A percentile compares a stretch with the other conserved stretches of the same genome.
Evolutionary conservation across 2,797 vertebrate genomes (phyloP).

Genomic region (Sorex maritimensis): DNA sequence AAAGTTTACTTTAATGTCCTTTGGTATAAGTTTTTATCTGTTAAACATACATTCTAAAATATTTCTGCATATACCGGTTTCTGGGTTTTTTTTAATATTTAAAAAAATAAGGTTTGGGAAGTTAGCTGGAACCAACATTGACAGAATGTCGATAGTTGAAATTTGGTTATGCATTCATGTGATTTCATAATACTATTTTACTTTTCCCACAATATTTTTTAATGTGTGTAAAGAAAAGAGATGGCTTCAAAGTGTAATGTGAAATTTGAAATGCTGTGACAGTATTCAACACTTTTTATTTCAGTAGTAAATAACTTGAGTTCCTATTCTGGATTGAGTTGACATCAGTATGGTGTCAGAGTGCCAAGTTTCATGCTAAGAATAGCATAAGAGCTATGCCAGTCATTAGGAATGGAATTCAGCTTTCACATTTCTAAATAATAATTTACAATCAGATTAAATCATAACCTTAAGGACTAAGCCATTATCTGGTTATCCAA

Average conservation of each 20-base stretch:
- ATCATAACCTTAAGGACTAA: constrained; percentile 41
- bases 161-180: too few relatives aligned
- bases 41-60: constrained; percentile 7
- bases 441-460: constrained; percentile 61
- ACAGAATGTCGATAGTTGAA: too few relatives aligned
- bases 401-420: constrained; percentile 13
- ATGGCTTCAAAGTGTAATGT: constrained; percentile 46
- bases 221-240: constrained; percentile 19
- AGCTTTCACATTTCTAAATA: constrained; percentile 58
- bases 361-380: constrained; percentile 74
- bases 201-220: background rate
- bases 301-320: constrained; percentile 14
- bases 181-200: too few relatives aligned
- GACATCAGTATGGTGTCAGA: constrained; percentile 54
- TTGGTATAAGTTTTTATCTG: constrained; percentile 47
- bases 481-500: background rate
- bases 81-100: too few relatives aligned
- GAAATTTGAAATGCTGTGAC: constrained; percentile 63
- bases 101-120: too few relatives aligned
- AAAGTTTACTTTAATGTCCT: background rate
- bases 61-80: too few relatives aligned
- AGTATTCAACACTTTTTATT: constrained; percentile 66
- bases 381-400: constrained; percentile 68
- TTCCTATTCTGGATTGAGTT: constrained; percentile 51
- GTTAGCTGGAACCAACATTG: too few relatives aligned